Conservation (phyloP, 1,140 invertebrate genomes). For the Zaprionus camerounensis region DNA sequence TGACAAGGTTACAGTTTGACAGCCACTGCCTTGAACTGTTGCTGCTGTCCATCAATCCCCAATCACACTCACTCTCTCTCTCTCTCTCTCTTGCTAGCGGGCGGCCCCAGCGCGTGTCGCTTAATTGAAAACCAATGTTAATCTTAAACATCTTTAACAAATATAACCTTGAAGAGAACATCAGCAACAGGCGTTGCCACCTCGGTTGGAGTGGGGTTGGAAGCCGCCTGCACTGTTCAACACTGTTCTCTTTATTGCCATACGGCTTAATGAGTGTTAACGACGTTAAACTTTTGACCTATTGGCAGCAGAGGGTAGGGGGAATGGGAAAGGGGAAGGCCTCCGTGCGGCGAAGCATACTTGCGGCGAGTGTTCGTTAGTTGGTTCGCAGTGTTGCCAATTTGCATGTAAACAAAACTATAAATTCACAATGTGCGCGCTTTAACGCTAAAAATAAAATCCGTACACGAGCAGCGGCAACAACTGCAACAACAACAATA, state of each 20-base stretch:
- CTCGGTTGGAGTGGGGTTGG: neutral
- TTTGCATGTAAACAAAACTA: constrained; percentile 77
- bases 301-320: constrained; percentile 21
- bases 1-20: constrained; percentile 41
- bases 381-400: constrained; percentile 51
- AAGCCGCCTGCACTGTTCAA: constrained; percentile 15
- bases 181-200: constrained; percentile 24
- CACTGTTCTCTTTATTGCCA: constrained; percentile 17
- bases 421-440: constrained; percentile 67
- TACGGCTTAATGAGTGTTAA: constrained; percentile 49
- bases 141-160: constrained; percentile 80
- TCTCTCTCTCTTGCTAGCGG: constrained; percentile 2
- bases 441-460: constrained; percentile 65
- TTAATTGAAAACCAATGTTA: constrained; percentile 79
- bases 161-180: constrained; percentile 65
- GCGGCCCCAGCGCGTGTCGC: constrained; percentile 51
- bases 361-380: constrained; percentile 31
- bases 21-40: constrained; percentile 18
- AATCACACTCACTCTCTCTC: neutral
- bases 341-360: constrained; percentile 14
- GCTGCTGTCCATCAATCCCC: constrained; percentile 4
- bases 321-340: constrained; percentile 8
- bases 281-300: constrained; percentile 62
- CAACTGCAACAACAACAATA: constrained; percentile 30
- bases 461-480: constrained; percentile 18